phyloP scores from a whole-genome alignment of 2,888 invertebrate species.

The Orthosia gracilis region DNA sequence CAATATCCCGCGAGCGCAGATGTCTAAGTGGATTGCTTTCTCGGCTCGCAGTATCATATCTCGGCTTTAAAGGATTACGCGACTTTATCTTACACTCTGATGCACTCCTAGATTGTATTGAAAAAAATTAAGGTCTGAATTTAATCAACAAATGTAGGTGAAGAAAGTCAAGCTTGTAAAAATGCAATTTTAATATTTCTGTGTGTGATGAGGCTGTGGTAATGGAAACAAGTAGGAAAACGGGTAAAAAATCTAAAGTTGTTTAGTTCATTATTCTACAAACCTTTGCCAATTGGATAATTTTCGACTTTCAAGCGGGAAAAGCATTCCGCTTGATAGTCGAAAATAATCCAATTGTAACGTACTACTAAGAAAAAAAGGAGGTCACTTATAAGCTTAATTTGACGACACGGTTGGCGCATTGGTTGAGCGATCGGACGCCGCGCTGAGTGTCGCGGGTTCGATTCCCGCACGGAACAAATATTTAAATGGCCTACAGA shows the following conservation, averaged over 20 bases:
- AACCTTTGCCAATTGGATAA: too few relatives aligned
- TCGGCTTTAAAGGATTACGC: slow-evolving; percentile 45
- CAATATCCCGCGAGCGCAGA: slow-evolving; percentile 59
- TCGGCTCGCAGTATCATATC: slow-evolving; percentile 47
- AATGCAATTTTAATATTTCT: neutral
- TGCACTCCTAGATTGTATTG: slow-evolving; percentile 60
- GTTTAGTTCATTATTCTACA: neutral
- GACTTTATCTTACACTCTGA: slow-evolving; percentile 34
- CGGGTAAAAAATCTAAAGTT: neutral
- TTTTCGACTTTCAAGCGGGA: too few relatives aligned
- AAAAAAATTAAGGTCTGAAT: slow-evolving; percentile 26
- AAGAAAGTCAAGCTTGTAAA: neutral
- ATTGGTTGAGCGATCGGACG: too few relatives aligned
- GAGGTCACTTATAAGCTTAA: too few relatives aligned
- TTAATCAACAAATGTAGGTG: slow-evolving; percentile 58
- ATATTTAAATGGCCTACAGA: too few relatives aligned
- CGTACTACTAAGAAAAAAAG: too few relatives aligned
- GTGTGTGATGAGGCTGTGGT: neutral
- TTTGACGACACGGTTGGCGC: too few relatives aligned
- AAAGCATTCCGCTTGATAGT: too few relatives aligned
- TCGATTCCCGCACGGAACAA: too few relatives aligned
- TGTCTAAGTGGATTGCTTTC: slow-evolving; percentile 65
- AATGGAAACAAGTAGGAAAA: neutral
- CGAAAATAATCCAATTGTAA: too few relatives aligned
- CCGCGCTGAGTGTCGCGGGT: too few relatives aligned